Conservation (phyloP, 1,140 invertebrate species). For the Cephus cinctus region DNA sequence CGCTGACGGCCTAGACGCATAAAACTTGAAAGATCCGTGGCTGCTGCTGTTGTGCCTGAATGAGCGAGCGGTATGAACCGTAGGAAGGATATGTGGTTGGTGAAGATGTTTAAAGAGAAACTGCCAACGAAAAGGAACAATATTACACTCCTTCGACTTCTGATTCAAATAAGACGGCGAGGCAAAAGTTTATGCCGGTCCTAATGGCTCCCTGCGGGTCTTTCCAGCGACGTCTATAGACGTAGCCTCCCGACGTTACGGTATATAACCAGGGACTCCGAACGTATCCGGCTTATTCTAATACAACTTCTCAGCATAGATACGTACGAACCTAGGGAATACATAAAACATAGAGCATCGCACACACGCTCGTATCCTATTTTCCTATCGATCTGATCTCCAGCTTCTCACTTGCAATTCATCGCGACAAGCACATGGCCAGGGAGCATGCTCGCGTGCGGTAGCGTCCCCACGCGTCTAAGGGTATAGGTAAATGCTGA, state of each 20-base stretch:
- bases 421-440: conserved; percentile 24
- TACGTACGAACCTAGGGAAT: conserved; percentile 13
- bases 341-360: conserved; percentile 31
- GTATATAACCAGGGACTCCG: too few species aligned
- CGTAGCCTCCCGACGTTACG: conserved; percentile 7
- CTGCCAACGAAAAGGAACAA: conserved; percentile 1
- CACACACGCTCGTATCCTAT: not conserved
- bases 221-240: conserved; percentile 10
- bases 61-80: too few species aligned
- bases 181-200: conserved; percentile 3
- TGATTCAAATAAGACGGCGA: conserved; percentile 13
- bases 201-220: conserved; percentile 19
- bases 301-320: conserved; percentile 2
- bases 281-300: conserved; percentile 19
- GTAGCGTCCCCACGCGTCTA: conserved; percentile 16
- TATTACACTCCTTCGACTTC: not conserved
- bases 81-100: too few species aligned
- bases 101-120: not conserved
- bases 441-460: conserved; percentile 20
- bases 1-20: too few species aligned
- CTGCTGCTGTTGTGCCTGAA: too few species aligned
- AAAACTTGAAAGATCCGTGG: too few species aligned
- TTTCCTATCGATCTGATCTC: not conserved
- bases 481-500: not conserved
- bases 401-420: conserved; percentile 12